phyloP scores from a whole-genome alignment of 2,113 vertebrate species.

The Calyptommatus sinebrachiatus region DNA sequence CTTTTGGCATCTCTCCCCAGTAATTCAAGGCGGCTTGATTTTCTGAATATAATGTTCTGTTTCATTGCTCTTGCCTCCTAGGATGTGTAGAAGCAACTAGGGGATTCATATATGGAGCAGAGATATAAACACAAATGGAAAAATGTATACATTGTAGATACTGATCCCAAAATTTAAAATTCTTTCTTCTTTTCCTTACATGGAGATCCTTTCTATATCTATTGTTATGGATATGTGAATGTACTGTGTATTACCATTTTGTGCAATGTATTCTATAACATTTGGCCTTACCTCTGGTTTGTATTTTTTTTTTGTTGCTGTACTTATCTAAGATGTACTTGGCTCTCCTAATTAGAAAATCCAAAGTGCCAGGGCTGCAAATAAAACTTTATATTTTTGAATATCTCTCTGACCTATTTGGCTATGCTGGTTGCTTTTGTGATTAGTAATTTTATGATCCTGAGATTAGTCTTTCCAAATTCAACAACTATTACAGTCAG shows the following conservation, averaged over 20 bases:
- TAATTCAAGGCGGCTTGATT: neutral
- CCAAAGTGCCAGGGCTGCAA: constrained; percentile 6
- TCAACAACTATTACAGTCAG: neutral
- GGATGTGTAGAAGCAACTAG: constrained; percentile 4
- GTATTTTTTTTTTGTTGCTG: constrained; percentile 9
- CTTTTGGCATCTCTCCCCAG: neutral
- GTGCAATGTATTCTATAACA: neutral
- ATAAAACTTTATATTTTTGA: constrained; percentile 36
- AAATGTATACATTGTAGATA: constrained; percentile 11
- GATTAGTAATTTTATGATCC: too few species aligned
- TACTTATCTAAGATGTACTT: neutral
- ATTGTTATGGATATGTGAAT: neutral
- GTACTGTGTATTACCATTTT: neutral
- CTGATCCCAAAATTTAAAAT: neutral
- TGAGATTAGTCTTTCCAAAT: neutral
- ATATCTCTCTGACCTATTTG: neutral
- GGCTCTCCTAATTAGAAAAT: neutral
- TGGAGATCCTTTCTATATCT: neutral
- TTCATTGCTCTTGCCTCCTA: neutral
- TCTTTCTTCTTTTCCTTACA: neutral
- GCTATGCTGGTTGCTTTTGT: neutral
- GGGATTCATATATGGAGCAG: neutral
- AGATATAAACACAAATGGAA: neutral
- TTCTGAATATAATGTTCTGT: neutral
- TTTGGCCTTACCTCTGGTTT: constrained; percentile 1